Conservation (phyloP, 2,113 vertebrate genomes). For the Oreocharis arfaki region DNA sequence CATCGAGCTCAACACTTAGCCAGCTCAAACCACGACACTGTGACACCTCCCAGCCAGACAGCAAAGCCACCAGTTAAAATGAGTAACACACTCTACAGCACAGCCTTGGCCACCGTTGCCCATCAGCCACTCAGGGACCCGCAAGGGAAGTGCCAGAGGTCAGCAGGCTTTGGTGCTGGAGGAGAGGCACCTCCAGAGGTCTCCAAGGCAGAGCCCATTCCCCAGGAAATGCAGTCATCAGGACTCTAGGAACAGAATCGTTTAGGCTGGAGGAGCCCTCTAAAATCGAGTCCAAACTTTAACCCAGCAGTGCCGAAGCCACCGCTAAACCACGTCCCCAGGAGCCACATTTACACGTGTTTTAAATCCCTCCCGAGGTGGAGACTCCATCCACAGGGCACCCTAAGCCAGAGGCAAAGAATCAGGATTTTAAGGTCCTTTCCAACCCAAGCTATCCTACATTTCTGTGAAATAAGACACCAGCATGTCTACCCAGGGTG, state of each 20-base stretch:
- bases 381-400: neutral
- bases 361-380: neutral
- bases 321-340: neutral
- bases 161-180: neutral
- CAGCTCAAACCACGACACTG: no score
- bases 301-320: neutral
- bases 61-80: neutral
- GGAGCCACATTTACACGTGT: accelerated
- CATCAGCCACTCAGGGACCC: neutral
- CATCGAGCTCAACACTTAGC: no score
- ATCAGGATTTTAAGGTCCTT: neutral
- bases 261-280: neutral
- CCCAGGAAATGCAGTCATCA: neutral
- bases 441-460: neutral
- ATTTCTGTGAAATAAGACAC: neutral
- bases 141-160: neutral
- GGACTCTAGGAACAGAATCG: neutral
- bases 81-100: neutral
- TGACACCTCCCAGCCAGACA: neutral
- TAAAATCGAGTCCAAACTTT: neutral
- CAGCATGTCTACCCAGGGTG: neutral
- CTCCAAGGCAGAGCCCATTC: neutral
- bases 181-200: neutral
- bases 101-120: accelerated
- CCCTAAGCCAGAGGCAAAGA: neutral